Evolutionary conservation across 2,113 vertebrate species (phyloP).

Genomic region (Triplophysa tibetana): DNA sequence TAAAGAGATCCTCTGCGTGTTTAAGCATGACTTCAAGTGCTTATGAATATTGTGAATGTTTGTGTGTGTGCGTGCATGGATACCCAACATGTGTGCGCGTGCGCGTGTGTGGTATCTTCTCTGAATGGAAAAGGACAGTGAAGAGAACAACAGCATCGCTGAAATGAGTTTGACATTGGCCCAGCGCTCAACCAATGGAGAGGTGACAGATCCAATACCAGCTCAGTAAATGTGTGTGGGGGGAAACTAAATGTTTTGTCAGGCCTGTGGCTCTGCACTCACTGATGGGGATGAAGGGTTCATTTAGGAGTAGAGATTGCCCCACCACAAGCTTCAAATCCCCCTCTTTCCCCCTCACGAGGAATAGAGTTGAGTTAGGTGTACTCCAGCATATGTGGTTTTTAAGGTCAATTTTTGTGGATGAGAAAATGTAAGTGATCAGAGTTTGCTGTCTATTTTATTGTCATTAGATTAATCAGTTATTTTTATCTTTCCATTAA

Average conservation of each 20-base stretch:
- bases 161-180: conserved; percentile 72
- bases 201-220: conserved; percentile 73
- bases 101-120: conserved; percentile 6
- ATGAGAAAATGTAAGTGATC: too few relatives aligned
- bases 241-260: conserved; percentile 70
- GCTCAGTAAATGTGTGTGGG: conserved; percentile 4
- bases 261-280: conserved; percentile 53
- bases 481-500: too few relatives aligned
- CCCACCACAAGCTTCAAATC: background rate
- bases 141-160: conserved; percentile 57
- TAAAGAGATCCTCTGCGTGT: background rate
- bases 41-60: conserved; percentile 32
- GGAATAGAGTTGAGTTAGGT: too few relatives aligned
- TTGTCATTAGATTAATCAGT: too few relatives aligned
- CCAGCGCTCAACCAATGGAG: conserved; percentile 65
- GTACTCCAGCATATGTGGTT: too few relatives aligned
- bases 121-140: background rate
- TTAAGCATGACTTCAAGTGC: conserved; percentile 41
- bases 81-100: background rate
- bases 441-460: too few relatives aligned
- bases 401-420: too few relatives aligned
- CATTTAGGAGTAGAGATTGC: conserved; percentile 57
- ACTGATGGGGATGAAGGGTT: conserved; percentile 62
- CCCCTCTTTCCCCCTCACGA: background rate
- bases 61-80: background rate